phyloP scores from a whole-genome alignment of 2,888 invertebrate genomes.

The Drosophila rubida region DNA sequence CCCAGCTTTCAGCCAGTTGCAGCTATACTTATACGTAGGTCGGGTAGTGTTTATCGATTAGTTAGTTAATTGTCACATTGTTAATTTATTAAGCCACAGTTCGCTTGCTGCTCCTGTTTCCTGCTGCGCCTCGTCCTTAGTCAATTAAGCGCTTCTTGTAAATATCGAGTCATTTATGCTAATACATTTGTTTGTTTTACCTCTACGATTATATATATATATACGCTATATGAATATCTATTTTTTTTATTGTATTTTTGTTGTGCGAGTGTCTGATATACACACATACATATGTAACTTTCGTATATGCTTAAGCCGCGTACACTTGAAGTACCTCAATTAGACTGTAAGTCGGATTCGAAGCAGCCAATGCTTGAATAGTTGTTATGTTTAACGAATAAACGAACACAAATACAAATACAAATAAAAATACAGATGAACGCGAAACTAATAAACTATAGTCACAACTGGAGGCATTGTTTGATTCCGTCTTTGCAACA shows the following conservation, averaged over 20 bases:
- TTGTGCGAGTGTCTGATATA: constrained; percentile 36
- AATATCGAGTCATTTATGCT: constrained; percentile 81
- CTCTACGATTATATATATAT: constrained; percentile 12
- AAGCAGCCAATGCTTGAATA: constrained; percentile 43
- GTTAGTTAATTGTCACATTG: constrained; percentile 53
- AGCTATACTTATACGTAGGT: constrained; percentile 24
- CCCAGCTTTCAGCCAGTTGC: background rate
- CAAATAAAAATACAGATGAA: background rate
- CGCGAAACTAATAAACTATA: constrained; percentile 2
- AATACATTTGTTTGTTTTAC: constrained; percentile 48
- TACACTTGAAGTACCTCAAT: constrained; percentile 70
- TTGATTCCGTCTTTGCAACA: too few species aligned
- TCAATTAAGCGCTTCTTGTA: constrained; percentile 76
- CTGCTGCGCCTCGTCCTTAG: constrained; percentile 53
- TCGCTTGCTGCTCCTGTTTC: constrained; percentile 43
- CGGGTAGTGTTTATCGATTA: constrained; percentile 51
- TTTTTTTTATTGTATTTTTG: constrained; percentile 23
- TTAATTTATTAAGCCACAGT: constrained; percentile 68
- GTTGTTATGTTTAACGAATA: constrained; percentile 40
- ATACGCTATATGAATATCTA: constrained; percentile 14
- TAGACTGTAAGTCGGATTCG: constrained; percentile 60
- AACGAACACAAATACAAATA: background rate
- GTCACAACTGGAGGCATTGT: too few species aligned
- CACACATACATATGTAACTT: constrained; percentile 18
- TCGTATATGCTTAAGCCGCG: constrained; percentile 54